Conservation (phyloP, 2,888 invertebrate species). For the Pachymerium ferrugineum region DNA sequence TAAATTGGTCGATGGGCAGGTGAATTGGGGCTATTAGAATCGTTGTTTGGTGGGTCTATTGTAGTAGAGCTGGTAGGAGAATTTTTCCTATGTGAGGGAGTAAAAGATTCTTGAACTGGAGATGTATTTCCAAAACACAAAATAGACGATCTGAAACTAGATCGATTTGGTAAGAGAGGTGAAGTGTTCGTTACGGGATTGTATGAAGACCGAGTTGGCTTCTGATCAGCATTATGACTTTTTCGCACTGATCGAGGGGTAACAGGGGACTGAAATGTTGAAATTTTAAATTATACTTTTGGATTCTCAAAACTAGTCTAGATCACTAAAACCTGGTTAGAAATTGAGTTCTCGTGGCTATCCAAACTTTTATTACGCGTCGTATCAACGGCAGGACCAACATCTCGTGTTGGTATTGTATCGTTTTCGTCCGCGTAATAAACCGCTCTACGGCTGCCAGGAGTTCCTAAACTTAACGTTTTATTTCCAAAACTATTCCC, state of each 20-base stretch:
- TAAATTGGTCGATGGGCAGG: not conserved
- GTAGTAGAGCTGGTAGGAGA: not conserved
- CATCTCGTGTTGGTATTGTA: conserved; percentile 29
- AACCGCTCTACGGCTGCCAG: conserved; percentile 25
- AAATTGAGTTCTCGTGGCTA: not conserved
- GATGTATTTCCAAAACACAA: not conserved
- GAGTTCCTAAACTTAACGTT: conserved; percentile 18
- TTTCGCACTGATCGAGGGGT: not conserved
- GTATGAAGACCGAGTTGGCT: not conserved
- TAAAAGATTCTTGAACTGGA: not conserved
- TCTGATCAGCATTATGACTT: not conserved
- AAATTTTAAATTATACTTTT: not conserved
- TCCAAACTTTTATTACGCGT: not conserved
- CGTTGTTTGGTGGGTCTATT: not conserved
- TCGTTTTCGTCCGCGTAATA: conserved; percentile 29
- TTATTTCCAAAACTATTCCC: not conserved
- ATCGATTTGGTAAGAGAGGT: not conserved
- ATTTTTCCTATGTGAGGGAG: not conserved
- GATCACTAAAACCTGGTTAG: not conserved
- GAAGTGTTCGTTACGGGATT: not conserved
- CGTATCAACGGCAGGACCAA: not conserved
- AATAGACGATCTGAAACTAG: conserved; percentile 3
- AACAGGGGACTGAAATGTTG: not conserved
- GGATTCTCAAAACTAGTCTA: not conserved
- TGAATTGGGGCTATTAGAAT: not conserved